phyloP scores from a whole-genome alignment of 2,888 invertebrate species.

The Phortica okadai region DNA sequence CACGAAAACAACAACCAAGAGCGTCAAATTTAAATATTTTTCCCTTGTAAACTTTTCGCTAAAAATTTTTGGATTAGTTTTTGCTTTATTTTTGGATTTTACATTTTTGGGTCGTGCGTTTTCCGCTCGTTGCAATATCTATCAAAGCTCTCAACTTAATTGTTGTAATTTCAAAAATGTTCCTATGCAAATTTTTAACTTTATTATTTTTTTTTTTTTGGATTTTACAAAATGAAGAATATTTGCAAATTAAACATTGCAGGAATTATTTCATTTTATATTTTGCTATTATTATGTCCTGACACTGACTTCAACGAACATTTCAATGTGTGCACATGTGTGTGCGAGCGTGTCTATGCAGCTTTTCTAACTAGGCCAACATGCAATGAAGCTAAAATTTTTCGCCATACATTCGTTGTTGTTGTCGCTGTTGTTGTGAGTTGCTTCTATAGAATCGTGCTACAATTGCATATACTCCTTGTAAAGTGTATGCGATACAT shows the following conservation, averaged over 20 bases:
- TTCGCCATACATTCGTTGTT: no score
- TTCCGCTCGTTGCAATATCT: no score
- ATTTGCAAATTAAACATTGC: not conserved
- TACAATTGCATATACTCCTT: slow-evolving; percentile 23
- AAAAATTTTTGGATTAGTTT: no score
- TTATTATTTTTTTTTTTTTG: no score
- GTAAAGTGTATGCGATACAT: not conserved
- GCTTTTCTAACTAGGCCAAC: no score
- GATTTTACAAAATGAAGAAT: not conserved
- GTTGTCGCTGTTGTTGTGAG: not conserved
- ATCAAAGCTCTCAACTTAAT: no score
- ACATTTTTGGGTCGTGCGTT: no score
- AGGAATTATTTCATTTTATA: not conserved
- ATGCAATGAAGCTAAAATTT: no score
- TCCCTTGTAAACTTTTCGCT: not conserved
- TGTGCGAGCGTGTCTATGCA: no score
- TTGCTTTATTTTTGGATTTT: no score
- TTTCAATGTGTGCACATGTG: not conserved
- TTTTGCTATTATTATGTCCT: not conserved
- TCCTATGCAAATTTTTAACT: no score
- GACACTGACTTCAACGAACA: not conserved
- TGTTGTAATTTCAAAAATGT: no score
- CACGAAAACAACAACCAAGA: not conserved
- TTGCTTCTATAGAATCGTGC: not conserved
- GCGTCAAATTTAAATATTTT: not conserved